phyloP scores from a whole-genome alignment of 2,797 vertebrate genomes.

The Hozukius guyotensis region DNA sequence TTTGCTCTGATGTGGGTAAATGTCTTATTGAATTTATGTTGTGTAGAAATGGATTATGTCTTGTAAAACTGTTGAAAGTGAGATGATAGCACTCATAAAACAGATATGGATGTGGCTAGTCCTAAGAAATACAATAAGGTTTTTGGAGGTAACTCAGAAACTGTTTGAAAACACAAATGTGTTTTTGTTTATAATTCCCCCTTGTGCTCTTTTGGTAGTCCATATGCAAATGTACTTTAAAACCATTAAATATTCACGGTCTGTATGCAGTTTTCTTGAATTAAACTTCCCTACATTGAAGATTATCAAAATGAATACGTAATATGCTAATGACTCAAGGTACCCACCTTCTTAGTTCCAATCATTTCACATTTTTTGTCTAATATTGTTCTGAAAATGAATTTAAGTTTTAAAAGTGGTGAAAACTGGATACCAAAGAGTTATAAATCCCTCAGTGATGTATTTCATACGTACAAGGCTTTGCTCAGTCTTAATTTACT shows the following conservation, averaged over 20 bases:
- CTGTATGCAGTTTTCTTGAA: neutral
- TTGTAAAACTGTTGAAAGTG: neutral
- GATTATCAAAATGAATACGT: neutral
- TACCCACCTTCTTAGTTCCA: neutral
- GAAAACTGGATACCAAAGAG: constrained; percentile 6
- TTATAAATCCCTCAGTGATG: constrained; percentile 25
- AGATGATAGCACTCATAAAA: neutral
- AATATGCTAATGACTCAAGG: neutral
- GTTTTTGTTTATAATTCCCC: neutral
- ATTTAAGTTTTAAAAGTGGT: constrained; percentile 4
- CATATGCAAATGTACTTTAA: neutral
- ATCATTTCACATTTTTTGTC: neutral
- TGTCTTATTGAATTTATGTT: neutral
- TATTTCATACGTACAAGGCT: constrained; percentile 41
- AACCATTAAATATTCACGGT: no score
- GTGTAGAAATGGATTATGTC: neutral
- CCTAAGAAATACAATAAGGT: neutral
- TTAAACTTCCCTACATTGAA: neutral
- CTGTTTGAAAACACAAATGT: neutral
- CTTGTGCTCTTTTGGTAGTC: neutral
- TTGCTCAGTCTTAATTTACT: constrained; percentile 67
- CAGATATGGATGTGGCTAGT: neutral
- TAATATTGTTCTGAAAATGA: neutral
- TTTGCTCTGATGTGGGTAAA: neutral
- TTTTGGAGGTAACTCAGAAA: neutral